phyloP scores from a whole-genome alignment of 2,888 invertebrate species.

The Drosophila rubida region DNA sequence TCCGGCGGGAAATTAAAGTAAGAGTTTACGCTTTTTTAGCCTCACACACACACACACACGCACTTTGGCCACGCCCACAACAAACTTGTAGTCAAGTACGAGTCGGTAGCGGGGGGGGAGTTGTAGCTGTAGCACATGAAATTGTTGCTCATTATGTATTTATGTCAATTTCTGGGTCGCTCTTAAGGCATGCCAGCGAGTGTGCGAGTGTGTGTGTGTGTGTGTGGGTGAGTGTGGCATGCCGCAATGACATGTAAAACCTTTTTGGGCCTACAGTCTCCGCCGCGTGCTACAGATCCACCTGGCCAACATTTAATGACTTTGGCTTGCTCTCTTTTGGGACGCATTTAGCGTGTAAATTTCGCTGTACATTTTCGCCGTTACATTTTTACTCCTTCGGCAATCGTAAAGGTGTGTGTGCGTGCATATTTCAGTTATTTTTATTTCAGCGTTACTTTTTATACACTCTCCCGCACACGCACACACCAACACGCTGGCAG shows the following conservation, averaged over 20 bases:
- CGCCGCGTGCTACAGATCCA: slow-evolving; percentile 24
- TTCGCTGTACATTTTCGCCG: slow-evolving; percentile 61
- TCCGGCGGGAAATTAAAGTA: slow-evolving; percentile 78
- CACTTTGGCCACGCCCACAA: slow-evolving; percentile 55
- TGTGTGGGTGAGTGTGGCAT: slow-evolving; percentile 37
- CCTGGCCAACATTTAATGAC: slow-evolving; percentile 78
- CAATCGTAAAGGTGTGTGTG: slow-evolving; percentile 66
- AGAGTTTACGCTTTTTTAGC: slow-evolving; percentile 76
- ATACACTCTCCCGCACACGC: slow-evolving; percentile 38
- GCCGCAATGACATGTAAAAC: slow-evolving; percentile 77
- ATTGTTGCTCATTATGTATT: slow-evolving; percentile 78
- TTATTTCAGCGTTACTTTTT: slow-evolving; percentile 72
- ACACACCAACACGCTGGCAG: slow-evolving; percentile 7
- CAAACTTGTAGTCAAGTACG: slow-evolving; percentile 4
- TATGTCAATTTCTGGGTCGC: slow-evolving; percentile 75
- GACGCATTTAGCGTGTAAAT: slow-evolving; percentile 78
- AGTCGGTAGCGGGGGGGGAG: not conserved
- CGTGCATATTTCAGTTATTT: slow-evolving; percentile 75
- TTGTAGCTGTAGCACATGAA: slow-evolving; percentile 49
- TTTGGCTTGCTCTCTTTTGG: slow-evolving; percentile 75
- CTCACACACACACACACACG: slow-evolving; percentile 53
- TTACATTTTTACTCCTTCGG: slow-evolving; percentile 73
- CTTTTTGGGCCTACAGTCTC: slow-evolving; percentile 69
- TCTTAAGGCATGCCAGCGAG: slow-evolving; percentile 35
- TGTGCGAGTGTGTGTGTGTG: slow-evolving; percentile 9